These are phyloP conservation scores for Caloenas nicobarica DNA, from an alignment of 2,113 vertebrate species.

Conservation along the genomic window DNA sequence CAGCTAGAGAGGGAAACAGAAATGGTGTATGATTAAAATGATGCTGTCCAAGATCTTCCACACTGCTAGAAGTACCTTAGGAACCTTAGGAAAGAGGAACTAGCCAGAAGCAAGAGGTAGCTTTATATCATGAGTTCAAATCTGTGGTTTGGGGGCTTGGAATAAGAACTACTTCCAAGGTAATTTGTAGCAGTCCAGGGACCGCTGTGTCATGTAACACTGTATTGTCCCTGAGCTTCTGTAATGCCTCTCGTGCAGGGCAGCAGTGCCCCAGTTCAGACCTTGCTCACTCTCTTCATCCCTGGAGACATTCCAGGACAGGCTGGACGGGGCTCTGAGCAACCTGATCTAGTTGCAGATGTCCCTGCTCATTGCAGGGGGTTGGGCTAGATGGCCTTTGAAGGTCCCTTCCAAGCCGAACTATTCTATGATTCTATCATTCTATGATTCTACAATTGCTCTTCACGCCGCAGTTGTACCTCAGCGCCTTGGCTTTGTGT, in stretches of 20 bases:
- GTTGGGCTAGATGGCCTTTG: no score
- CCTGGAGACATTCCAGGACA: no score
- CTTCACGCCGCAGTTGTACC: neutral
- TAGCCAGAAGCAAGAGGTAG: neutral
- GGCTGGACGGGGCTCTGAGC: no score
- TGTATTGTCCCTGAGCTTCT: neutral
- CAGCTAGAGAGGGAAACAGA: neutral
- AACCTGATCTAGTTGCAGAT: no score
- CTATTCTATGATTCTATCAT: no score
- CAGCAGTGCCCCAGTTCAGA: neutral
- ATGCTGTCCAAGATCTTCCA: neutral
- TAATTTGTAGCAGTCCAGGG: neutral
- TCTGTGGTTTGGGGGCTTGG: neutral
- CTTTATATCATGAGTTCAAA: neutral
- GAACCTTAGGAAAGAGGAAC: neutral
- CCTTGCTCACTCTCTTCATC: neutral
- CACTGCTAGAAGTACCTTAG: neutral
- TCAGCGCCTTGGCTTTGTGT: neutral
- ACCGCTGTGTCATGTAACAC: neutral
- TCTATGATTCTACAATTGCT: neutral
- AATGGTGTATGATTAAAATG: neutral
- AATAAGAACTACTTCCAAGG: neutral
- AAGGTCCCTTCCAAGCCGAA: no score
- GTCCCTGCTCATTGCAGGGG: no score
- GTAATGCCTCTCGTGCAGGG: neutral